These are phyloP conservation scores for Halictus quadricinctus DNA, from an alignment of 2,888 invertebrate genomes.

Conservation along the genomic window DNA sequence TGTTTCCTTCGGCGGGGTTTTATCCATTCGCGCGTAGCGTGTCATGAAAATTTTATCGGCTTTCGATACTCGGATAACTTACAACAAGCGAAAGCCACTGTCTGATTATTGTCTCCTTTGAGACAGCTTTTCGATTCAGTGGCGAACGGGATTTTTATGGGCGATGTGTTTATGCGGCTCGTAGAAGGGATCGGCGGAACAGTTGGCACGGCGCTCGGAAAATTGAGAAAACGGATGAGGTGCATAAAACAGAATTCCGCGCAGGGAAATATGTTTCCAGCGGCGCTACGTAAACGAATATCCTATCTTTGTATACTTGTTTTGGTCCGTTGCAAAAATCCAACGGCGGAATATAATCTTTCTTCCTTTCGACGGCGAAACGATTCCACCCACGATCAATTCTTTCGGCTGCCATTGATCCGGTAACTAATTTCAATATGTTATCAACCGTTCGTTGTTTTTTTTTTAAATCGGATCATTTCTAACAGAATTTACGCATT, in stretches of 20 bases:
- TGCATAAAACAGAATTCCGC: conserved; percentile 18
- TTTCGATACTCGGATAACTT: conserved; percentile 38
- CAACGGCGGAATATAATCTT: not conserved
- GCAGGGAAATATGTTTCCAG: conserved; percentile 10
- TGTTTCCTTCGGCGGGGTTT: not conserved
- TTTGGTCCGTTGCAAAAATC: not conserved
- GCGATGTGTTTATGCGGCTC: conserved; percentile 25
- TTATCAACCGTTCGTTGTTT: too few relatives aligned
- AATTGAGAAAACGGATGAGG: conserved; percentile 22
- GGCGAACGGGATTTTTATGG: conserved; percentile 31
- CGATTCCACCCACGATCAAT: not conserved
- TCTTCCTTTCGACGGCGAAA: not conserved
- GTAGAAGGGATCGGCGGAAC: conserved; percentile 17
- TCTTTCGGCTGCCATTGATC: not conserved
- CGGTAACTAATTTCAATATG: not conserved
- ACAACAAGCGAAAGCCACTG: conserved; percentile 30
- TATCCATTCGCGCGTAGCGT: conserved; percentile 10
- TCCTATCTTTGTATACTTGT: not conserved
- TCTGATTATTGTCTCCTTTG: conserved; percentile 41
- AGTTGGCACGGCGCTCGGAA: conserved; percentile 26
- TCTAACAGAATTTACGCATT: too few relatives aligned
- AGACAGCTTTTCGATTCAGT: conserved; percentile 36
- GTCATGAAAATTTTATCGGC: conserved; percentile 36
- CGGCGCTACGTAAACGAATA: not conserved
- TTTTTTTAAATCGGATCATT: too few relatives aligned